These are phyloP conservation scores for Dicyrtomina minuta DNA, from an alignment of 2,888 invertebrate species.

Conservation along the genomic window DNA sequence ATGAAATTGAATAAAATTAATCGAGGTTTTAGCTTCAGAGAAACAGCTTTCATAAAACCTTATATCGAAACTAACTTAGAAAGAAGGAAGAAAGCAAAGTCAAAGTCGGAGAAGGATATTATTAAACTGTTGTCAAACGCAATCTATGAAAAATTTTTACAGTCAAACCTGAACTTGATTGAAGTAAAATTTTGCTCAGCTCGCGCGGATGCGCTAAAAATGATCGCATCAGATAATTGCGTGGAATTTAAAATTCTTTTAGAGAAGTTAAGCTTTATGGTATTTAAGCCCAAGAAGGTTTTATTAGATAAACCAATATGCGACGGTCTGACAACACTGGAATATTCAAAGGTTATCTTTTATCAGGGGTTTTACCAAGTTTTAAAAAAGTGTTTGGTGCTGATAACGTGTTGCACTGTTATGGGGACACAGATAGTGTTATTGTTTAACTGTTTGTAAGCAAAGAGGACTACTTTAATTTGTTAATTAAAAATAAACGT, in stretches of 20 bases:
- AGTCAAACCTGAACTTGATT: not conserved
- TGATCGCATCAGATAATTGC: no score
- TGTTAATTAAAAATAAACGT: no score
- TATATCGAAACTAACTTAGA: not conserved
- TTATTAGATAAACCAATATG: no score
- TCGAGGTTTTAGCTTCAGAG: not conserved
- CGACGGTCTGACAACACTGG: no score
- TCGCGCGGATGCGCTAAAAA: not conserved
- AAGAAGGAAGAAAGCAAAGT: not conserved
- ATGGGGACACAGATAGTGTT: not conserved
- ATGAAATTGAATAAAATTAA: not conserved
- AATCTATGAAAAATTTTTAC: not conserved
- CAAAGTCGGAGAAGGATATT: not conserved
- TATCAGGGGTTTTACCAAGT: no score
- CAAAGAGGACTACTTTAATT: no score
- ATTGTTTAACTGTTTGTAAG: not conserved
- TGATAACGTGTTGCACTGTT: not conserved
- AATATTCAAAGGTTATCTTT: no score
- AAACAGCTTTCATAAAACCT: not conserved
- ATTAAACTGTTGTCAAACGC: not conserved
- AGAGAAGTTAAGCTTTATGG: not conserved
- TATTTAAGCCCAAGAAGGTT: no score
- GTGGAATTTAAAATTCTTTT: not conserved
- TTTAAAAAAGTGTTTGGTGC: no score
- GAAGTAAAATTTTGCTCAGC: slow-evolving; percentile 1